A percentile compares a stretch with the other conserved stretches of the same genome.
Conservation (phyloP, 2,113 vertebrate species). For the Spea multiplicata region DNA sequence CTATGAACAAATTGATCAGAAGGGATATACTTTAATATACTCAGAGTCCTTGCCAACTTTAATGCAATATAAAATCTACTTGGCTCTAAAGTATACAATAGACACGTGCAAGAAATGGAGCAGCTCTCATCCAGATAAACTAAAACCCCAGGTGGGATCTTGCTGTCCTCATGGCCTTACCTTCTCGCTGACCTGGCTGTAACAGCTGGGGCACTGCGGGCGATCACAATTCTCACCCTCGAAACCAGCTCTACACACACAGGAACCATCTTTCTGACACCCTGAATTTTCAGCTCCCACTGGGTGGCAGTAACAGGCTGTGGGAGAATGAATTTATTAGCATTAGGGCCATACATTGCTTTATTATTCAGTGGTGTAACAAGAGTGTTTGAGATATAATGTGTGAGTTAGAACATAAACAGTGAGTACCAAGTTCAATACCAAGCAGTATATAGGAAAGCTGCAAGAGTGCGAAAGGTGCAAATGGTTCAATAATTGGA, state of each 20-base stretch:
- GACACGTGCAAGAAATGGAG: not conserved
- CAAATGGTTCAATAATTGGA: not conserved
- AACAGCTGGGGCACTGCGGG: slow-evolving; percentile 78
- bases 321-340: slow-evolving; percentile 1
- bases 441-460: no score
- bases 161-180: slow-evolving; percentile 54
- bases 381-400: no score
- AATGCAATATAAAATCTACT: no score
- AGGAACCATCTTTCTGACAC: slow-evolving; percentile 75
- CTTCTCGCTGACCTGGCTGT: slow-evolving; percentile 74
- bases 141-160: not conserved
- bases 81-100: not conserved
- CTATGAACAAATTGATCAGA: slow-evolving; percentile 58
- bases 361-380: no score
- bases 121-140: no score
- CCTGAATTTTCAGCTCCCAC: slow-evolving; percentile 61
- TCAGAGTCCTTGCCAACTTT: no score
- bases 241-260: slow-evolving; percentile 77
- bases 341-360: no score
- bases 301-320: slow-evolving; percentile 78
- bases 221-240: slow-evolving; percentile 75
- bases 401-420: no score
- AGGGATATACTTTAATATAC: not conserved
- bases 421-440: no score
- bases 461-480: not conserved